Percentiles rank a stretch among this genome's conserved stretches.
These are phyloP conservation scores for Myotis lucifugus DNA, from an alignment of 2,113 vertebrate species.

Conservation along the genomic window DNA sequence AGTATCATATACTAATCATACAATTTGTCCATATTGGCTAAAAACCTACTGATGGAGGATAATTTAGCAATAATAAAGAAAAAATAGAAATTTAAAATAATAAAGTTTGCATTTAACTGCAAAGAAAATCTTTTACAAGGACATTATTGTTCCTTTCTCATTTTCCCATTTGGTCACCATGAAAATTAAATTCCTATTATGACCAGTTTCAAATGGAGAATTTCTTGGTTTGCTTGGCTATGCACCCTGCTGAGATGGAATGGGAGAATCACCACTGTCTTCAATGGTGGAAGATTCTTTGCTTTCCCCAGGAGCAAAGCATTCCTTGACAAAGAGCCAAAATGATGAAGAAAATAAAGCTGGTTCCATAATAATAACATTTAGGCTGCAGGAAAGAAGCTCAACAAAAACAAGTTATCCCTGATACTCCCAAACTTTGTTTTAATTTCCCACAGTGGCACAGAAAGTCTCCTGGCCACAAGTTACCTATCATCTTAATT, in stretches of 20 bases:
- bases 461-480: constrained; percentile 83
- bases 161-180: constrained; percentile 11
- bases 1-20: neutral
- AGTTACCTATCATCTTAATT: constrained; percentile 87
- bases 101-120: neutral
- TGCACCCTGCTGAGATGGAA: constrained; percentile 28
- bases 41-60: neutral
- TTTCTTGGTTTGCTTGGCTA: constrained; percentile 41
- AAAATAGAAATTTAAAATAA: neutral
- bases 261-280: constrained; percentile 29
- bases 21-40: neutral
- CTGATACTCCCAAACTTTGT: constrained; percentile 66
- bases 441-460: constrained; percentile 84
- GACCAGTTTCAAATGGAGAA: constrained; percentile 44
- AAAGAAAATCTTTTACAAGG: neutral
- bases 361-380: constrained; percentile 69
- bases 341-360: constrained; percentile 72
- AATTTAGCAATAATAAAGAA: neutral
- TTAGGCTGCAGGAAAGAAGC: constrained; percentile 66
- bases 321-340: constrained; percentile 67
- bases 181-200: constrained; percentile 49
- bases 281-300: constrained; percentile 56
- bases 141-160: neutral
- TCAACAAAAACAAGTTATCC: constrained; percentile 74
- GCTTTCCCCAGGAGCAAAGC: constrained; percentile 54